Conservation (phyloP, 2,113 vertebrate species). For the Festucalex cinctus region DNA sequence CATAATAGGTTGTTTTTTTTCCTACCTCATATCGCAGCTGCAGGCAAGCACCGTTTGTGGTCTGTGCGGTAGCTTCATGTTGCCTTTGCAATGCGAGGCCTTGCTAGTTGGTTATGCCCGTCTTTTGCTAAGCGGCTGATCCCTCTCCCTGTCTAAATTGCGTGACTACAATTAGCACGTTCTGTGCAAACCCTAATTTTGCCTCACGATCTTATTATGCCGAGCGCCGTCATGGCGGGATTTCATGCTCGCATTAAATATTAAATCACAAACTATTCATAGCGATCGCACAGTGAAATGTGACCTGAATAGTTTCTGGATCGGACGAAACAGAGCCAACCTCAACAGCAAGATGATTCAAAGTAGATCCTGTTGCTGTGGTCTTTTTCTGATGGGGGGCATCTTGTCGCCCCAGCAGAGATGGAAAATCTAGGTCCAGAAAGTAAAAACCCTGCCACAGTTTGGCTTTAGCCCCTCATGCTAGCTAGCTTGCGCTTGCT, state of each 20-base stretch:
- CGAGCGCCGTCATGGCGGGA: constrained; percentile 23
- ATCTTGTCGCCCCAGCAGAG: background rate
- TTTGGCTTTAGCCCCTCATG: too few species aligned
- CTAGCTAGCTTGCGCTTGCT: too few species aligned
- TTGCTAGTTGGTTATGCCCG: background rate
- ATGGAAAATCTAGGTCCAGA: too few species aligned
- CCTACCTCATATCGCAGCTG: constrained; percentile 5
- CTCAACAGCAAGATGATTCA: constrained; percentile 7
- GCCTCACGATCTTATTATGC: constrained; percentile 32
- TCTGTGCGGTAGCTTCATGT: background rate
- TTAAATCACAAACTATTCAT: constrained; percentile 51
- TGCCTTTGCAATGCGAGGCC: background rate
- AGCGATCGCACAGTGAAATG: constrained; percentile 40
- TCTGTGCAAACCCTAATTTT: constrained; percentile 26
- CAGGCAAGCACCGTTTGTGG: constrained; percentile 3
- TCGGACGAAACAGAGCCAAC: constrained; percentile 15
- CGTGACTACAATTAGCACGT: background rate
- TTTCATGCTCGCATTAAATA: constrained; percentile 54
- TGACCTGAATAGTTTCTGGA: constrained; percentile 46
- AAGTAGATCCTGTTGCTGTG: constrained; percentile 4
- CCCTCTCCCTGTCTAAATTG: constrained; percentile 8
- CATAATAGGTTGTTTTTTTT: constrained; percentile 18
- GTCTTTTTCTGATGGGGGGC: constrained; percentile 13
- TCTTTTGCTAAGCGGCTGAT: background rate
- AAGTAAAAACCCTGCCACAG: too few species aligned